These are phyloP conservation scores for Zophobas atratus DNA, from an alignment of 1,140 invertebrate species.

Conservation along the genomic window DNA sequence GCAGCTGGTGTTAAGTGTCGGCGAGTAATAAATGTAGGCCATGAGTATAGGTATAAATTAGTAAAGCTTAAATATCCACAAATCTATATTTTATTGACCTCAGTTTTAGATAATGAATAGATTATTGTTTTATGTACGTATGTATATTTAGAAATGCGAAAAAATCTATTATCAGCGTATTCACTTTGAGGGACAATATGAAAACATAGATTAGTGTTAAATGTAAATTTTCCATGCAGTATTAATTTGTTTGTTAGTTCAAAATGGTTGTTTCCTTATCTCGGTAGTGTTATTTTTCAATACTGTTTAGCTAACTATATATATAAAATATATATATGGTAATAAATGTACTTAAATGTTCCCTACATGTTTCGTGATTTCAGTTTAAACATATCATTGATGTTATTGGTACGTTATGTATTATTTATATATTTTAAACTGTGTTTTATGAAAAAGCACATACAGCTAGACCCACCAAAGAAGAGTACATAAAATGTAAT, in stretches of 20 bases:
- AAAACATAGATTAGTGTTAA: constrained; percentile 16
- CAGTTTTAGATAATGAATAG: constrained; percentile 20
- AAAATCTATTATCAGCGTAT: constrained; percentile 17
- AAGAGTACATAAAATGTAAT: constrained; percentile 30
- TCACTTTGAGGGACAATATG: constrained; percentile 42
- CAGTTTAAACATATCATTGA: constrained; percentile 36
- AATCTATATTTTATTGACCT: constrained; percentile 29
- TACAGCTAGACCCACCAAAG: constrained; percentile 41
- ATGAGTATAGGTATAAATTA: neutral
- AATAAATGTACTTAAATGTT: constrained; percentile 38
- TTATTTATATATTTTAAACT: constrained; percentile 19
- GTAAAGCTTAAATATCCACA: constrained; percentile 10
- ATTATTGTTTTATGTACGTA: constrained; percentile 2
- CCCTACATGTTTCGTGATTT: constrained; percentile 22
- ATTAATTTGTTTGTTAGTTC: constrained; percentile 4
- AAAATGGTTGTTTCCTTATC: neutral
- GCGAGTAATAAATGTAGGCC: too few relatives aligned
- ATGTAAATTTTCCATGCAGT: constrained; percentile 18
- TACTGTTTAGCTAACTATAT: neutral
- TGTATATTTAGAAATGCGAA: constrained; percentile 8
- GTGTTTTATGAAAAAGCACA: constrained; percentile 25
- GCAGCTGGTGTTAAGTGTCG: too few relatives aligned
- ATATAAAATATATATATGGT: neutral
- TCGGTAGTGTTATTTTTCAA: neutral
- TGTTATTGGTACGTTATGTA: constrained; percentile 2